Evolutionary conservation across 2,113 vertebrate genomes (phyloP).

Genomic region (Hucho hucho): DNA sequence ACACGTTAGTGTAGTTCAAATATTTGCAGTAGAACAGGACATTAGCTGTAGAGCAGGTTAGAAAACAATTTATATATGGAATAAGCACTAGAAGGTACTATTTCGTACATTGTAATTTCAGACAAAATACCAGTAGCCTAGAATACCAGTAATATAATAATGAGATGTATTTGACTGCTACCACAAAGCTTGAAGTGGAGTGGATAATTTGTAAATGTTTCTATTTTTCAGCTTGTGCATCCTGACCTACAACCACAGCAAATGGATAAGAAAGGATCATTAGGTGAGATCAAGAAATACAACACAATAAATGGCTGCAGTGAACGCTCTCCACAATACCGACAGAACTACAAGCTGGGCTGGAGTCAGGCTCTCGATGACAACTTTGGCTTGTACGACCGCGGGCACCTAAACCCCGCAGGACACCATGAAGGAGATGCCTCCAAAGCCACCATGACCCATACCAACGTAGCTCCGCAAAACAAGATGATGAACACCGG

Average conservation of each 20-base stretch:
- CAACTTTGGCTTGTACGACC: neutral
- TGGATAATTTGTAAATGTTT: neutral
- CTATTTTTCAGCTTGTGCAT: neutral
- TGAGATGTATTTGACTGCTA: too few relatives aligned
- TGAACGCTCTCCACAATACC: neutral
- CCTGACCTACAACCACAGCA: neutral
- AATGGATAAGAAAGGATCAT: neutral
- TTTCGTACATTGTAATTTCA: too few relatives aligned
- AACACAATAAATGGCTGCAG: neutral
- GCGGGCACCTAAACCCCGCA: neutral
- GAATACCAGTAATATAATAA: too few relatives aligned
- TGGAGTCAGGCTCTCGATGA: neutral
- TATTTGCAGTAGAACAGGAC: too few relatives aligned
- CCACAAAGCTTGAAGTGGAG: too few relatives aligned
- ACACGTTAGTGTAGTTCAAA: too few relatives aligned
- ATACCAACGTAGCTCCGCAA: neutral
- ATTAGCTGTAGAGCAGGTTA: too few relatives aligned
- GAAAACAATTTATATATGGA: too few relatives aligned
- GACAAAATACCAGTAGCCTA: too few relatives aligned
- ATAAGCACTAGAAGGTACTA: too few relatives aligned
- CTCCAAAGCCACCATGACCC: neutral
- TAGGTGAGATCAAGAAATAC: neutral
- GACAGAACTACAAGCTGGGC: neutral
- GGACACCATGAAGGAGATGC: neutral
- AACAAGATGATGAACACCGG: rapidly evolving